Evolutionary conservation across 2,797 vertebrate genomes (phyloP).

Genomic region (Pangasius djambal): DNA sequence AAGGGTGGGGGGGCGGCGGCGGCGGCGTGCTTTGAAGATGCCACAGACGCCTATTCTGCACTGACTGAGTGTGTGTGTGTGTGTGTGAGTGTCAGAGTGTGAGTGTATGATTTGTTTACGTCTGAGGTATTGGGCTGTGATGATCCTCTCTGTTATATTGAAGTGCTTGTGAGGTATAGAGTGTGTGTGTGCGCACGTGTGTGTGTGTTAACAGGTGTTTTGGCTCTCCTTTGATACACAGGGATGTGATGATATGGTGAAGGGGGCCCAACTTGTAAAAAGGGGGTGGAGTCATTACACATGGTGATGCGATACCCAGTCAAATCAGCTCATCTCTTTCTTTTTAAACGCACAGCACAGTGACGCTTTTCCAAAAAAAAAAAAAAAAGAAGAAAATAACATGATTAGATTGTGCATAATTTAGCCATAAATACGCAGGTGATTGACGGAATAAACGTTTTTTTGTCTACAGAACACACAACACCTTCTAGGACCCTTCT

Average conservation of each 20-base stretch:
- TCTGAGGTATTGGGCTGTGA: conserved; percentile 7
- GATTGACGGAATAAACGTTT: too few species aligned
- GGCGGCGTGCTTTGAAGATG: conserved; percentile 71
- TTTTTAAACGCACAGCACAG: too few species aligned
- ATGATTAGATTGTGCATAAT: neutral
- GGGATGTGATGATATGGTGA: neutral
- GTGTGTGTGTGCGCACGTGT: conserved; percentile 4
- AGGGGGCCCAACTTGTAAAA: neutral
- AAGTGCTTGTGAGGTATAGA: conserved; percentile 10
- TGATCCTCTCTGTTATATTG: conserved; percentile 27
- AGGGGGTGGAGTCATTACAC: neutral
- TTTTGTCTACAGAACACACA: too few species aligned
- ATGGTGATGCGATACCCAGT: neutral
- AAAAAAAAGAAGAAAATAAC: too few species aligned
- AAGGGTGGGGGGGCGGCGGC: conserved; percentile 59
- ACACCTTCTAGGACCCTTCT: too few species aligned
- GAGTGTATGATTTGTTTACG: conserved; percentile 35
- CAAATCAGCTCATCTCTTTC: neutral
- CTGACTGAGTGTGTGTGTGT: conserved; percentile 38
- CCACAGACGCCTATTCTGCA: conserved; percentile 36
- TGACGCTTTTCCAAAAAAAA: neutral
- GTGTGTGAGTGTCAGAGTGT: conserved; percentile 32
- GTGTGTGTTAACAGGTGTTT: neutral
- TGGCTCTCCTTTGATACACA: neutral
- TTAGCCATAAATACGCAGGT: neutral